Percentiles rank a stretch among this genome's conserved stretches.
phyloP scores from a whole-genome alignment of 2,113 vertebrate genomes.

The Pangasianodon gigas region DNA sequence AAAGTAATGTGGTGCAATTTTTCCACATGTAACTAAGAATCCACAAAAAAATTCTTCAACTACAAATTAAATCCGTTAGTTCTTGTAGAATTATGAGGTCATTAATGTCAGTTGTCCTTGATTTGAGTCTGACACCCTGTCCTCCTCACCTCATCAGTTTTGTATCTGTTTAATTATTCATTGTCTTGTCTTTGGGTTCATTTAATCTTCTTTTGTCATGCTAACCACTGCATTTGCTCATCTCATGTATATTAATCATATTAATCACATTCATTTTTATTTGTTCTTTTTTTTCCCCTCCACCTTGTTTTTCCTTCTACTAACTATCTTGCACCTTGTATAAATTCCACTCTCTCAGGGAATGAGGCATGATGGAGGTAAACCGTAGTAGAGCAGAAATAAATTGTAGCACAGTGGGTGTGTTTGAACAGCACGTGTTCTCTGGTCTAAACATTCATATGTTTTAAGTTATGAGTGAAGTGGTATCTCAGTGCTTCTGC shows the following conservation, averaged over 20 bases:
- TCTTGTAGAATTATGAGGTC: not conserved
- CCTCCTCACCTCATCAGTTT: not conserved
- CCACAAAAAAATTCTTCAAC: not conserved
- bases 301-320: conserved; percentile 31
- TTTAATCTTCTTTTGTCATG: too few relatives aligned
- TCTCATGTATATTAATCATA: not conserved
- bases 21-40: not conserved
- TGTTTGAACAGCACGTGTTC: not conserved
- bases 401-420: conserved; percentile 13
- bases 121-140: too few relatives aligned
- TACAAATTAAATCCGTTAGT: not conserved
- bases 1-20: not conserved
- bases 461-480: not conserved
- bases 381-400: conserved; percentile 29
- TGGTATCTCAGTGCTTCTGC: not conserved
- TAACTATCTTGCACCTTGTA: conserved; percentile 19
- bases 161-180: not conserved
- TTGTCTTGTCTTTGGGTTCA: not conserved
- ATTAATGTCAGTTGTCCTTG: not conserved
- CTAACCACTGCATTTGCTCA: not conserved
- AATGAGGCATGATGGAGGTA: conserved; percentile 68
- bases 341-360: conserved; percentile 52
- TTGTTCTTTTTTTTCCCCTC: not conserved
- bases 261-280: conserved; percentile 3
- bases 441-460: not conserved